A percentile compares a stretch with the other conserved stretches of the same genome.
Conservation (phyloP, 2,113 vertebrate species). For the Phyllopteryx taeniolatus region DNA sequence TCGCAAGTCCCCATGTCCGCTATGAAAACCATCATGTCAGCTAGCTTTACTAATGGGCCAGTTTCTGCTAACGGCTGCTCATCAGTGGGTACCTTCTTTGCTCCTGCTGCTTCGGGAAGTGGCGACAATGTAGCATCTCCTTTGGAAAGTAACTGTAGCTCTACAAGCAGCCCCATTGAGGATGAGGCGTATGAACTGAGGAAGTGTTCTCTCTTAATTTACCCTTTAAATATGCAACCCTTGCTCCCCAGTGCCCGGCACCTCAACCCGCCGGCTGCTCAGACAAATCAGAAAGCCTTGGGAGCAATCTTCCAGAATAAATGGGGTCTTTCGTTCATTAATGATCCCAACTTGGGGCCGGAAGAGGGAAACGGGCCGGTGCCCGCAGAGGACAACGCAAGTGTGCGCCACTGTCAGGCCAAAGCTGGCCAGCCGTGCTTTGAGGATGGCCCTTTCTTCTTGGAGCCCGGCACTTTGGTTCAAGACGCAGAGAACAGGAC, state of each 20-base stretch:
- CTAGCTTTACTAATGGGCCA: conserved; percentile 92
- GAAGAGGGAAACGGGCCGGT: conserved; percentile 76
- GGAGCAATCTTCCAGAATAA: conserved; percentile 99
- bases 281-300: conserved; percentile 92
- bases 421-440: conserved; percentile 81
- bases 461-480: conserved; percentile 82
- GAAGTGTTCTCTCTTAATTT: conserved; percentile 94
- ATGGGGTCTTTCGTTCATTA: conserved; percentile 99
- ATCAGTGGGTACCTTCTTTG: conserved; percentile 82
- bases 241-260: conserved; percentile 85
- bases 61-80: conserved; percentile 79
- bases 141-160: conserved; percentile 75
- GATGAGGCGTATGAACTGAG: conserved; percentile 81
- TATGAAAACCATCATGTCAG: conserved; percentile 96
- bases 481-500: conserved; percentile 90
- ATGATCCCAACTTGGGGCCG: conserved; percentile 87
- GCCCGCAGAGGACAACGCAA: conserved; percentile 72
- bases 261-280: conserved; percentile 83
- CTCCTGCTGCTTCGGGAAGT: conserved; percentile 78
- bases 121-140: conserved; percentile 81
- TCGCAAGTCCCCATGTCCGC: conserved; percentile 98
- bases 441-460: conserved; percentile 78
- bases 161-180: conserved; percentile 63
- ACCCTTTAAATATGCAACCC: conserved; percentile 97
- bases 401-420: conserved; percentile 81